Evolutionary conservation across 2,888 invertebrate species (phyloP), one percentile per base, ranked within the genome.

Genomic region (Drosophila mettleri): DNA sequence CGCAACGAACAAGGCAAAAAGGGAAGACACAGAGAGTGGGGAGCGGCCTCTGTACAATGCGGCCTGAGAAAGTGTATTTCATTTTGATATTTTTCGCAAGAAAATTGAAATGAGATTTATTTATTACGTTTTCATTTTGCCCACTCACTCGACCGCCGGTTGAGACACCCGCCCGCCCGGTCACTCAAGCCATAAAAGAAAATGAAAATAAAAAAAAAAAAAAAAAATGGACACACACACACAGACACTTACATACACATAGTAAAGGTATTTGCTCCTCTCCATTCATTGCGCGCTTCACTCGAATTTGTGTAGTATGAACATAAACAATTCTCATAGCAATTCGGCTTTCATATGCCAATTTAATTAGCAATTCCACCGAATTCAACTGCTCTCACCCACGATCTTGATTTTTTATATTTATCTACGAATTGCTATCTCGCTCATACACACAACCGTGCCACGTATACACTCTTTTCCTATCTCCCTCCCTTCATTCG

Each of bases 31-130:
- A 9, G 27, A 14, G 12, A 41, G 33, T 29, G 36, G 4, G 10
- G 24, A 7, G 31, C 22, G 55, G 59, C 41, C 22, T 8, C 45
- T 59, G 39, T 41, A 48, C 49, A 43, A 36, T 34, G 55, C 34
- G 60, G 66, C 75, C 76, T 80, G 83, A 78, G 87, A 88, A 88
- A 88, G 88, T 84, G 81, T 84, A 81, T 85, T 84, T 73, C 71
- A 72, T 86, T 88, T 84, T 77, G 85, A 84, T 84, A 76, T 75
- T 87, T 88, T 84, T 88, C 87, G 61, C 79, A 72, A 71, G 85
- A 88, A 84, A 88, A 84, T 87, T 85, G 74, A 85, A 88, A 85
- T 89, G 83, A 88, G 85, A 85, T 88, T 89, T 85, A 84, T 84
- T 84, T 88, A 85, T 85, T 89, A 82, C 74, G 82, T 85, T 89